phyloP scores from a whole-genome alignment of 2,797 vertebrate genomes.

The Acrocephalus scirpaceus region DNA sequence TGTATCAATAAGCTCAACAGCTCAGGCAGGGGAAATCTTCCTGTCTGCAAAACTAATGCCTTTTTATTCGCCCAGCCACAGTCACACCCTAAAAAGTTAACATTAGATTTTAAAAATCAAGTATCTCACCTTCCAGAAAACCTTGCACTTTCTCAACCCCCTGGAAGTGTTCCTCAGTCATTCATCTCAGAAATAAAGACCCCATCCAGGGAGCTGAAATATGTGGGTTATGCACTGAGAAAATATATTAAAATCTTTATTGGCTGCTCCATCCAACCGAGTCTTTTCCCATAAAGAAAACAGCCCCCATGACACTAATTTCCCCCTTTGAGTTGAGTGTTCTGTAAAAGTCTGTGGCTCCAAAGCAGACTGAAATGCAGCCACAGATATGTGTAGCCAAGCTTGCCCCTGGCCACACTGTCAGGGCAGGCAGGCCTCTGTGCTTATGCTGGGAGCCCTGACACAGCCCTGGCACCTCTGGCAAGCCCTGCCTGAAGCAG shows the following conservation, averaged over 20 bases:
- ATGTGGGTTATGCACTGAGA: conserved; percentile 12
- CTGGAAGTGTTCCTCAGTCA: neutral
- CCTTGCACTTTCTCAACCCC: neutral
- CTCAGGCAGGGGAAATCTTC: neutral
- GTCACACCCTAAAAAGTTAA: neutral
- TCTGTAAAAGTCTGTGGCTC: conserved; percentile 56
- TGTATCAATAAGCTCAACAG: neutral
- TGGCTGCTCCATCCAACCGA: conserved; percentile 59
- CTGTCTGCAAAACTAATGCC: neutral
- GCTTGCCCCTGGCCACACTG: neutral
- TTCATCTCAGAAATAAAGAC: conserved; percentile 29
- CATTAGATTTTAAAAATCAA: neutral
- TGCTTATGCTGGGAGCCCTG: conserved; percentile 45
- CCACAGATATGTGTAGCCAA: conserved; percentile 54
- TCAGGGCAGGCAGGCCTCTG: conserved; percentile 30
- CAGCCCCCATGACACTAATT: conserved; percentile 66
- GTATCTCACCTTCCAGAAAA: neutral
- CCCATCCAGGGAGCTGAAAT: conserved; percentile 17
- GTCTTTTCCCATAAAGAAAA: conserved; percentile 70
- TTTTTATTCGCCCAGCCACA: neutral
- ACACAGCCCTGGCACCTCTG: conserved; percentile 51
- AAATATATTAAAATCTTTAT: conserved; percentile 67
- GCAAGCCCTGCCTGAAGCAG: conserved; percentile 56
- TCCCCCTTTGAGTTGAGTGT: conserved; percentile 50
- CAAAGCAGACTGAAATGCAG: conserved; percentile 54